These are phyloP conservation scores for Stercorarius parasiticus DNA, from an alignment of 2,113 vertebrate genomes.

Conservation along the genomic window DNA sequence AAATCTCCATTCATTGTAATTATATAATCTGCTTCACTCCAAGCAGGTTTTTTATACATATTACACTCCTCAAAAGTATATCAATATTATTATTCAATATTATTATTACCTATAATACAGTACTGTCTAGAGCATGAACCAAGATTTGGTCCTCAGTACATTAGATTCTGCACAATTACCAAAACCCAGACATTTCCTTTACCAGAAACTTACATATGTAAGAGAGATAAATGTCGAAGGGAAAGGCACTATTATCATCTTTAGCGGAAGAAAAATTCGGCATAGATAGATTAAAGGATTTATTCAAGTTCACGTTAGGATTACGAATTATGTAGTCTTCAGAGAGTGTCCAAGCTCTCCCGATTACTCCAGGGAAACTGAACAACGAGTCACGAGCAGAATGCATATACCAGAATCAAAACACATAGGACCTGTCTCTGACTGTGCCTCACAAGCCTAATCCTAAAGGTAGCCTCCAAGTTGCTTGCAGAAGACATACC, in stretches of 20 bases:
- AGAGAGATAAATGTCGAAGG: neutral
- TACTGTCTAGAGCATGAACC: neutral
- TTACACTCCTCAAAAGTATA: neutral
- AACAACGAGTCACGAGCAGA: accelerated
- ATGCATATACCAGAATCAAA: neutral
- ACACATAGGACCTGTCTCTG: neutral
- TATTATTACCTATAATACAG: neutral
- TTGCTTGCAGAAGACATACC: neutral
- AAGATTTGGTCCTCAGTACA: neutral
- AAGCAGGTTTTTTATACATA: neutral
- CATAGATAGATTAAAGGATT: neutral
- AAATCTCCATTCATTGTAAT: neutral
- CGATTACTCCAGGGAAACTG: neutral
- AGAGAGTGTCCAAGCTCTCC: neutral
- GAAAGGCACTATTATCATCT: neutral
- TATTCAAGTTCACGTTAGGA: neutral
- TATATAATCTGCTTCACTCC: neutral
- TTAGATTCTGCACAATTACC: neutral
- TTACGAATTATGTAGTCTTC: neutral
- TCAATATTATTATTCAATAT: neutral
- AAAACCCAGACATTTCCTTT: neutral
- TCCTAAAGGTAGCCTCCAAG: neutral
- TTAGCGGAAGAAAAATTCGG: neutral
- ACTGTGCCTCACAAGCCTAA: neutral
- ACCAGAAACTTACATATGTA: neutral